These are phyloP conservation scores for Gadopsis bispinosus DNA, from an alignment of 2,797 vertebrate species.

Conservation along the genomic window DNA sequence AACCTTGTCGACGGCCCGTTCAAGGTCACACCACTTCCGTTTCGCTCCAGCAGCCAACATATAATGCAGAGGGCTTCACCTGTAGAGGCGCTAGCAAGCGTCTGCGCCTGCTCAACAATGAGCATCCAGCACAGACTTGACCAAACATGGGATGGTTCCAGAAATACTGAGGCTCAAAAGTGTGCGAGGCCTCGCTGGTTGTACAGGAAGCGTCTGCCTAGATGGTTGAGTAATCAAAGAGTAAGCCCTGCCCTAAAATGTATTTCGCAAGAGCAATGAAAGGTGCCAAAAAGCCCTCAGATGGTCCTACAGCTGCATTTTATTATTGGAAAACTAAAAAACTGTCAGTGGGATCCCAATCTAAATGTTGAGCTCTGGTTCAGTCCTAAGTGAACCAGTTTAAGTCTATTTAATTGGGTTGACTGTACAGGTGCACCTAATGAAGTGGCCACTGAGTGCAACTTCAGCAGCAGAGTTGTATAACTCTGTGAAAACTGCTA, in stretches of 20 bases:
- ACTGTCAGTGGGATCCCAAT: not conserved
- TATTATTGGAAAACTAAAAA: not conserved
- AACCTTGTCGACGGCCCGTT: not conserved
- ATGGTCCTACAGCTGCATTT: not conserved
- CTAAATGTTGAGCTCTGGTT: not conserved
- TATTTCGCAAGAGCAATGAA: not conserved
- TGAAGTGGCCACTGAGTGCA: not conserved
- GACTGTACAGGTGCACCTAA: not conserved
- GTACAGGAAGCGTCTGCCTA: not conserved
- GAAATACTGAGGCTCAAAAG: not conserved
- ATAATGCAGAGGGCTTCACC: not conserved
- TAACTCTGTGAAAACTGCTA: too few relatives aligned
- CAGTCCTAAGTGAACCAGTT: too few relatives aligned
- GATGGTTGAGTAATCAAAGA: not conserved
- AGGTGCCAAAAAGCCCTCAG: not conserved
- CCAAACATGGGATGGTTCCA: not conserved
- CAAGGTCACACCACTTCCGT: not conserved
- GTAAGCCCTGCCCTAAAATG: not conserved
- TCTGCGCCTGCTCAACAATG: not conserved
- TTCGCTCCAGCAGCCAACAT: not conserved
- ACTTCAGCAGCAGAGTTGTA: too few relatives aligned
- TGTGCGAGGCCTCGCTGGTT: not conserved
- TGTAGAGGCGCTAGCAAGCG: not conserved
- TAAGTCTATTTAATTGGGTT: too few relatives aligned
- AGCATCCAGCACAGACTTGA: not conserved